Conservation (phyloP, 2,113 vertebrate species). For the Hemiprocne comata region DNA sequence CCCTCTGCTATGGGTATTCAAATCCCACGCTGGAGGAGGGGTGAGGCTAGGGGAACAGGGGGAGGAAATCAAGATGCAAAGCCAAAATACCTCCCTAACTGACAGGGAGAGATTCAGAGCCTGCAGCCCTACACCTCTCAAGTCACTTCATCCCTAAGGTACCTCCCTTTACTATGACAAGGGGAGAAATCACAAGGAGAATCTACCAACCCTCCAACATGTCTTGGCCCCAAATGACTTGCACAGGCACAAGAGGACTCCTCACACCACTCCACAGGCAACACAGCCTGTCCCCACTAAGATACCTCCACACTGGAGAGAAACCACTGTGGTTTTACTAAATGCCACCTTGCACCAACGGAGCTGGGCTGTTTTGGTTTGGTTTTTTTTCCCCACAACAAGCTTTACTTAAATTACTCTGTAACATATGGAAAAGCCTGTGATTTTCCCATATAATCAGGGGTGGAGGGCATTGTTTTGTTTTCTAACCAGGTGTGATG, state of each 20-base stretch:
- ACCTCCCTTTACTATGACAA: not conserved
- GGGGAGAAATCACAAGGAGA: not conserved
- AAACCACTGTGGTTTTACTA: not conserved
- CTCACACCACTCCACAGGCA: not conserved
- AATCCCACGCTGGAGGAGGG: not conserved
- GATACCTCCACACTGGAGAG: not conserved
- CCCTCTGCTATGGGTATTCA: not conserved
- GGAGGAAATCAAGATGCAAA: not conserved
- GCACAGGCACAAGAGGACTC: not conserved
- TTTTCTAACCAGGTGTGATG: not conserved
- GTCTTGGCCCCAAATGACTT: not conserved
- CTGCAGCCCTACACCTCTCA: not conserved
- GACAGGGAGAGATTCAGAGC: not conserved
- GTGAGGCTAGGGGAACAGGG: not conserved
- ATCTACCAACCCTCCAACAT: accelerated
- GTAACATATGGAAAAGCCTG: not conserved
- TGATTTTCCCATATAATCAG: not conserved
- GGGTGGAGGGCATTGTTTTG: not conserved
- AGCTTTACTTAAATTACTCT: not conserved
- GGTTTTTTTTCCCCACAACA: not conserved
- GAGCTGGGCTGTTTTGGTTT: not conserved
- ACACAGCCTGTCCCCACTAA: not conserved
- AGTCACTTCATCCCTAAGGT: not conserved
- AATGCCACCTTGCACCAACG: not conserved
- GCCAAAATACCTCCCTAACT: not conserved